Evolutionary conservation across 2,797 vertebrate genomes (phyloP), one percentile per base, ranked within the genome.

Genomic region (Hemitrygon akajei): DNA sequence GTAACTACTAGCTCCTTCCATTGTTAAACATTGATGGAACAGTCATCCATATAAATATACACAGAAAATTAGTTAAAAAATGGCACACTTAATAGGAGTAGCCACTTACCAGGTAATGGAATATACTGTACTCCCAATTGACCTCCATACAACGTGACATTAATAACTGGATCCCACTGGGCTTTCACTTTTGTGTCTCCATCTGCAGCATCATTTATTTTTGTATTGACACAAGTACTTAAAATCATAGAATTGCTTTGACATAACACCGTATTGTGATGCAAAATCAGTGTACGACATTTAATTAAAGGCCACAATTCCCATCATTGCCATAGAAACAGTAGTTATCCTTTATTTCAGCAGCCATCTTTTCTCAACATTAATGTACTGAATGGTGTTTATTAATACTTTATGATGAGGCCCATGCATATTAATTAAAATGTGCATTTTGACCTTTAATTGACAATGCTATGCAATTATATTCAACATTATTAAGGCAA

Each of bases 391-490:
- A 93, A 93, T 93, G 73, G 25, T 47, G 91, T 93, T 93, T 93
- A 93, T 93, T 93, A 93, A 93, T 93, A 93, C 91, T 93, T 93
- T 93, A 93, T 93, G 91, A 93, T 93, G 91, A 76, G 91, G 71
- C 91, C 91, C 37, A 93, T 93, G 91, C 91, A 93, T 93, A 93
- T 93, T 93, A 93, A 93, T 93, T 93, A 93, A 93, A 76, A 93
- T 93, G 73, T 76, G 73, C 91, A 75, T 93, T 92, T 93, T 93
- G 91, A 93, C 91, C 73, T 93, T 93, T 93, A 93, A 93, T 75
- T 75, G 91, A 75, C 91, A 93, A 93, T 93, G 71, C 91, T 93
- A 76, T 56, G 69, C 91, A 93, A 93, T 93, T 93, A 93, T 93
- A 76, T 93, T 93, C 91, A 93, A 76, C 91, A 93, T 75, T 93